Conservation (phyloP, 2,888 invertebrate genomes). For the Lingula anatina region DNA sequence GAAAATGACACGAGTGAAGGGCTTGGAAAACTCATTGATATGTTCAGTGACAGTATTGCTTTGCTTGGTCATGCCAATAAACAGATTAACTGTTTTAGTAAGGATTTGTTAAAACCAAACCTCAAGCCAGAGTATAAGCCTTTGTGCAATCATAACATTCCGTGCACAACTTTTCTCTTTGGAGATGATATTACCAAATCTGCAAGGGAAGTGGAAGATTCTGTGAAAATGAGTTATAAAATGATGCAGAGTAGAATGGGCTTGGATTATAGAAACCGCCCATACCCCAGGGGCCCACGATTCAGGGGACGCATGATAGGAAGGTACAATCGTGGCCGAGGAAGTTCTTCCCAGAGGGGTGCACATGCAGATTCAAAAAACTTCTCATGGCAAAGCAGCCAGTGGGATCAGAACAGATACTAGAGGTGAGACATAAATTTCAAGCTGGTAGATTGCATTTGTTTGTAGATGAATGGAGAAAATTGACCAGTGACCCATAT, state of each 20-base stretch:
- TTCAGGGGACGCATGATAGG: background rate
- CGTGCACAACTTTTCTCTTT: constrained; percentile 8
- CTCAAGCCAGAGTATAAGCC: constrained; percentile 4
- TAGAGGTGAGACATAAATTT: too few relatives aligned
- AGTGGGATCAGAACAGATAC: too few relatives aligned
- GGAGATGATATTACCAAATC: constrained; percentile 14
- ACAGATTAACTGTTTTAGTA: constrained; percentile 8
- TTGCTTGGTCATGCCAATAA: constrained; percentile 13
- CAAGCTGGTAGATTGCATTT: constrained; percentile 7
- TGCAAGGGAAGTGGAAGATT: constrained; percentile 13
- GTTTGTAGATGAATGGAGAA: constrained; percentile 9
- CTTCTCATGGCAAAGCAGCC: too few relatives aligned
- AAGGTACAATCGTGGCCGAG: background rate
- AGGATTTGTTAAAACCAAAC: constrained; percentile 9
- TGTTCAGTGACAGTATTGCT: constrained; percentile 6
- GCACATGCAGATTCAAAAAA: too few relatives aligned
- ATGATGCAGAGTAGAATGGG: background rate
- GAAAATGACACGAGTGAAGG: too few relatives aligned
- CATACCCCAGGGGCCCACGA: too few relatives aligned
- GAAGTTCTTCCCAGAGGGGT: too few relatives aligned
- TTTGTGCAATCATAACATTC: constrained; percentile 5
- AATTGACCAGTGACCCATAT: constrained; percentile 6
- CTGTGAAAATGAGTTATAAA: constrained; percentile 6
- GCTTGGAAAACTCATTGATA: constrained; percentile 5
- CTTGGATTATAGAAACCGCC: too few relatives aligned